Base-by-base conservation (phyloP, 2,888 invertebrate species). In the Notocelia uddmanniana region DNA sequence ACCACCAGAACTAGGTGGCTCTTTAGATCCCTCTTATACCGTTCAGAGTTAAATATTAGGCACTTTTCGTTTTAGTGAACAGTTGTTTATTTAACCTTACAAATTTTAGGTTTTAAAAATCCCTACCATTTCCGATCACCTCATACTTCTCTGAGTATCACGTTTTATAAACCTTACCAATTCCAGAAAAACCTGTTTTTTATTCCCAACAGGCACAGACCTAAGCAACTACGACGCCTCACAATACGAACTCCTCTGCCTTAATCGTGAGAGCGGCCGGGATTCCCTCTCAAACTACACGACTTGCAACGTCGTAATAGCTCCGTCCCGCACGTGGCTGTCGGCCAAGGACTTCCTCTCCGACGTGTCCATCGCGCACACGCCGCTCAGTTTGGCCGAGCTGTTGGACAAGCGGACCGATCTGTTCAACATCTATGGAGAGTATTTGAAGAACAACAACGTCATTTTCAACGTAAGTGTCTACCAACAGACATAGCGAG, bases 391-490 rank as follows among this genome's bases (percentile, higher is more conserved):
- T 57, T 89, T 95, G 6, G 95, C 95, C 5, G 83, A 94, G 10
- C 82, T 95, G 3, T 94, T 95, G 78, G 91, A 93, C 23, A 85
- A 93, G 19, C 92, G 94, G 74, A 94, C 94, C 0, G 95, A 96
- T 76, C 87, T 96, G 9, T 95, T 96, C 80, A 95, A 95, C 74
- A 92, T 96, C 63, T 96, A 96, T 78, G 96, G 96, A 34, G 92
- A 93, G 73, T 94, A 90, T 77, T 85, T 93, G 78, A 93, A 93
- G 81, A 92, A 93, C 71, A 91, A 94, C 76, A 91, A 94, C 69
- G 88, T 94, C 68, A 90, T 94, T 74, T 94, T 94, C 76, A 91
- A 82, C 81, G 93, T 94, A 77, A 90, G 93, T 90, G 69, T 45
- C 31, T 19, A 3, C 2, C n/a, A 3, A 50, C 9, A 19, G 23